Conservation (phyloP, 2,797 vertebrate genomes). For the Mallotus villosus region DNA sequence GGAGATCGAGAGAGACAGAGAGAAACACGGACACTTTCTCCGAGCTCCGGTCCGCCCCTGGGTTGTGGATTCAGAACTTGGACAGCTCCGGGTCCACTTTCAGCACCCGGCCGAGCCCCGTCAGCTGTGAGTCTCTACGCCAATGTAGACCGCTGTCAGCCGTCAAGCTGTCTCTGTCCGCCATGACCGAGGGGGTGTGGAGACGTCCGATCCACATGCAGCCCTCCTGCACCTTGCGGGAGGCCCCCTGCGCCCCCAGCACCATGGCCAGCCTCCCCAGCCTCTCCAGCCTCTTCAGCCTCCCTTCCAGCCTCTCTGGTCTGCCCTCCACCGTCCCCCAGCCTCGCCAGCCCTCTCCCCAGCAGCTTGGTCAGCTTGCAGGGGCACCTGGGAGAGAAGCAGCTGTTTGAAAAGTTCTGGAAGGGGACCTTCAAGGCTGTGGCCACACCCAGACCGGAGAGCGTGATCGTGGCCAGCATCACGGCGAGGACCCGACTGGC, state of each 20-base stretch:
- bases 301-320: constrained; percentile 58
- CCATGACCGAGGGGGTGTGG: not conserved
- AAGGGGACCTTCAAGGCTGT: constrained; percentile 95
- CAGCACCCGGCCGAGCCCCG: no score
- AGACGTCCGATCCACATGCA: constrained; percentile 30
- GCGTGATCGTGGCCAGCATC: constrained; percentile 93
- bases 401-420: constrained; percentile 99
- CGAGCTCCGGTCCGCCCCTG: not conserved
- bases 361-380: constrained; percentile 69
- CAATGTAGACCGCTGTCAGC: no score
- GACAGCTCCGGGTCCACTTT: constrained; percentile 71
- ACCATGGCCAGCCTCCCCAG: not conserved
- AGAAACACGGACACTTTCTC: constrained; percentile 36
- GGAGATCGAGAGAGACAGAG: constrained; percentile 13
- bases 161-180: not conserved
- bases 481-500: constrained; percentile 82
- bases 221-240: not conserved
- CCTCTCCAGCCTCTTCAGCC: constrained; percentile 51
- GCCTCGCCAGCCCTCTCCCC: constrained; percentile 5
- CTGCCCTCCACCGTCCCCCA: constrained; percentile 44
- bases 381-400: constrained; percentile 86
- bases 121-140: not conserved
- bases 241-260: not conserved
- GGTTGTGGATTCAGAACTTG: constrained; percentile 71
- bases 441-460: constrained; percentile 90